A percentile compares a stretch with the other conserved stretches of the same genome.
Conservation (phyloP, 35 echinoderm and acorn worm species). For the Holothuria glaberrima region DNA sequence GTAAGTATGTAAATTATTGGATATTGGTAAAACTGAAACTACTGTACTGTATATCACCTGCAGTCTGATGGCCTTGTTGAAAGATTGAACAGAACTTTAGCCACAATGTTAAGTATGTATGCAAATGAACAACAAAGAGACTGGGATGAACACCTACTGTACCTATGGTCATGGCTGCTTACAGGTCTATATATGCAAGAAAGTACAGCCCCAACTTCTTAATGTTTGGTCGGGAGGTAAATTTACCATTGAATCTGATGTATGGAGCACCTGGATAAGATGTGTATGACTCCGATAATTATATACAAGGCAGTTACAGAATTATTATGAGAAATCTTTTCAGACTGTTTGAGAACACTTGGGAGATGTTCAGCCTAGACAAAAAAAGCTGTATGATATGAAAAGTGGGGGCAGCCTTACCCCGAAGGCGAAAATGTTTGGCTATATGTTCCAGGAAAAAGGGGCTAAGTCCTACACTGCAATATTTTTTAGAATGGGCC, state of each 20-base stretch:
- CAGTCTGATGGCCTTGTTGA: slow-evolving; percentile 62
- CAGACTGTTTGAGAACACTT: no score
- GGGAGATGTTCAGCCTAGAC: not conserved
- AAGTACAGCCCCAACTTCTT: slow-evolving; percentile 49
- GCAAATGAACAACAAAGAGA: slow-evolving; percentile 33
- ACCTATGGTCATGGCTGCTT: slow-evolving; percentile 57
- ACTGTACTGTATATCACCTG: slow-evolving; percentile 66
- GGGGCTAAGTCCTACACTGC: no score
- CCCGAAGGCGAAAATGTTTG: slow-evolving; percentile 45
- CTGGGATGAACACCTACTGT: slow-evolving; percentile 57
- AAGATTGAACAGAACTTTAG: slow-evolving; percentile 54
- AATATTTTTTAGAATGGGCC: no score
- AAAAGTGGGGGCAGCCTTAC: not conserved
- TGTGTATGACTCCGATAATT: slow-evolving; percentile 3
- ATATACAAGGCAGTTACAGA: no score
- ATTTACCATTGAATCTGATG: slow-evolving; percentile 50
- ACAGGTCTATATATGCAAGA: slow-evolving; percentile 49
- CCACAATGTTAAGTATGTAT: slow-evolving; percentile 34
- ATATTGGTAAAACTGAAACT: no score
- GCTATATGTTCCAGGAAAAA: no score
- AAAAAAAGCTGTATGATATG: slow-evolving; percentile 51
- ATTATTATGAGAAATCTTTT: no score
- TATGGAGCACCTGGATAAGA: not conserved
- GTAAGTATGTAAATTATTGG: slow-evolving; percentile 52
- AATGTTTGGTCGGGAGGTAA: slow-evolving; percentile 66